Conservation (phyloP, 2,888 invertebrate species). For the Rotaria macrura region DNA sequence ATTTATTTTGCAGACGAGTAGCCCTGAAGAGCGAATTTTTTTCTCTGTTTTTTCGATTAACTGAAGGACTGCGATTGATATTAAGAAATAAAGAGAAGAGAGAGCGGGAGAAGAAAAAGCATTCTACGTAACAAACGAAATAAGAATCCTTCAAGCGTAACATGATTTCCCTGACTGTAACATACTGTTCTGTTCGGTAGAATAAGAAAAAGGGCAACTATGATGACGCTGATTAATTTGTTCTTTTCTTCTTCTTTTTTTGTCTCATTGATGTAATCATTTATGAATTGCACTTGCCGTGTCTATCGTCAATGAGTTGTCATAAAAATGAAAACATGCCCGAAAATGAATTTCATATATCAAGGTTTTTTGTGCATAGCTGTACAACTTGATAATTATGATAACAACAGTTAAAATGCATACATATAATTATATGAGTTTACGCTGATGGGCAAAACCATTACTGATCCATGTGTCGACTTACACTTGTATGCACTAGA, state of each 20-base stretch:
- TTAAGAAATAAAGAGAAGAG: too few relatives aligned
- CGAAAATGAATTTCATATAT: too few relatives aligned
- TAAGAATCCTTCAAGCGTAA: neutral
- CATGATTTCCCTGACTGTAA: neutral
- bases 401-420: too few relatives aligned
- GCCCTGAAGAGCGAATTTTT: neutral
- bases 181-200: neutral
- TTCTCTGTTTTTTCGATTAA: neutral
- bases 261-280: conserved; percentile 32
- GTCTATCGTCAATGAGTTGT: neutral
- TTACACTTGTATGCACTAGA: too few relatives aligned
- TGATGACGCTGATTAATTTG: neutral
- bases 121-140: neutral
- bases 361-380: too few relatives aligned
- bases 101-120: neutral
- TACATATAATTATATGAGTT: too few relatives aligned
- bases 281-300: neutral
- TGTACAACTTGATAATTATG: too few relatives aligned
- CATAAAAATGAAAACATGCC: neutral
- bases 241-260: conserved; percentile 30
- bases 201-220: neutral
- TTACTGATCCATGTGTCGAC: too few relatives aligned
- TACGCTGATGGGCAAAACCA: too few relatives aligned
- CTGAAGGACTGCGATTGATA: neutral
- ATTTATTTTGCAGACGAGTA: neutral